Conservation (phyloP, 37 sponge, comb jelly and placozoan genomes). For the Lycopodina hypogea region DNA sequence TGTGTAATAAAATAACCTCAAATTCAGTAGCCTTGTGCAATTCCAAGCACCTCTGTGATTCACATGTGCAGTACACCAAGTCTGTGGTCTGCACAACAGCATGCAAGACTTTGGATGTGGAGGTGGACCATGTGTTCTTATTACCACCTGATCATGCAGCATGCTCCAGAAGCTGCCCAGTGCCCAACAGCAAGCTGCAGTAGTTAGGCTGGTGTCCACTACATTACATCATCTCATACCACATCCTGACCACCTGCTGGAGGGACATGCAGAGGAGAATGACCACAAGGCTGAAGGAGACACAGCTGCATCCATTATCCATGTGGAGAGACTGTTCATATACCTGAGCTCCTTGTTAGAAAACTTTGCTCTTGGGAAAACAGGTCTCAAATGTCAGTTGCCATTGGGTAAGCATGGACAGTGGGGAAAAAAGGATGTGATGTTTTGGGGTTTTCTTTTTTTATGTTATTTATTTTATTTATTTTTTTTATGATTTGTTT, state of each 20-base stretch:
- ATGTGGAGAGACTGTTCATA: conserved; percentile 9
- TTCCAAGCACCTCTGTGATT: too few relatives aligned
- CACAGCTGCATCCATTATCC: not conserved
- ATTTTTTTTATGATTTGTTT: too few relatives aligned
- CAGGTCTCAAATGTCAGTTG: conserved; percentile 15
- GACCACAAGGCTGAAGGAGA: not conserved
- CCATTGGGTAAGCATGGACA: conserved; percentile 20
- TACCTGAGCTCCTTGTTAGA: conserved; percentile 52
- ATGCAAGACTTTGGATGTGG: too few relatives aligned
- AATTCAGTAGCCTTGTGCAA: too few relatives aligned
- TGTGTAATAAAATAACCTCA: too few relatives aligned
- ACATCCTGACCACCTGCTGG: not conserved
- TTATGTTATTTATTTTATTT: too few relatives aligned
- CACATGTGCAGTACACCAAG: too few relatives aligned
- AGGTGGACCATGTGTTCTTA: too few relatives aligned
- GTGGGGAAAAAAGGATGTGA: too few relatives aligned
- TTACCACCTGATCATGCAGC: too few relatives aligned
- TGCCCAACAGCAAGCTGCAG: not conserved
- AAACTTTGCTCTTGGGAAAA: conserved; percentile 40
- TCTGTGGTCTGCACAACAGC: too few relatives aligned
- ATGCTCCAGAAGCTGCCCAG: conserved; percentile 19
- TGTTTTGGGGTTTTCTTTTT: too few relatives aligned
- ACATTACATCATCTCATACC: not conserved
- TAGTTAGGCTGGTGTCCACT: not conserved
- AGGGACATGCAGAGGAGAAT: not conserved